phyloP scores from a whole-genome alignment of 1,140 invertebrate species.

The roundworm (Caenorhabditis elegans) region DNA sequence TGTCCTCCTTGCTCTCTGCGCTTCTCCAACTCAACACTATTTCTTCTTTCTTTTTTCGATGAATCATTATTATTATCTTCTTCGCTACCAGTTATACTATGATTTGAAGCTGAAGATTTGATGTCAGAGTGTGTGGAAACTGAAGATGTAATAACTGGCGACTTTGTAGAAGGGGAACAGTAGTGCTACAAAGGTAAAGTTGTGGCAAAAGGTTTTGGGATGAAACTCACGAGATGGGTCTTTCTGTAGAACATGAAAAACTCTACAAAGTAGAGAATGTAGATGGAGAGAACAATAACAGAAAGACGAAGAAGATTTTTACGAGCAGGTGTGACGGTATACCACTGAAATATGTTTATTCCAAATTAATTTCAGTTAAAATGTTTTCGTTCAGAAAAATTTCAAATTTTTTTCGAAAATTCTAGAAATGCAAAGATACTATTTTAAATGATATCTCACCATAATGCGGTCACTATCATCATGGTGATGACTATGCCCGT shows the following conservation, averaged over 20 bases:
- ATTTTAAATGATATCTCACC: too few relatives aligned
- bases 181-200: not conserved
- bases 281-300: conserved; percentile 18
- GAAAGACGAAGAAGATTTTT: conserved; percentile 24
- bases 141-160: not conserved
- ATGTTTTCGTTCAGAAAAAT: too few relatives aligned
- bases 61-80: not conserved
- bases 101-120: not conserved
- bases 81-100: not conserved
- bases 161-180: not conserved
- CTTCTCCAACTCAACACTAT: not conserved
- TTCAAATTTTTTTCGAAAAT: too few relatives aligned
- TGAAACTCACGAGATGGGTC: not conserved
- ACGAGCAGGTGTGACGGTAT: not conserved
- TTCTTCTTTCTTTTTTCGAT: not conserved
- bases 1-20: not conserved
- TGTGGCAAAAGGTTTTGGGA: not conserved
- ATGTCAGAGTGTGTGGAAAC: not conserved
- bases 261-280: conserved; percentile 35
- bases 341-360: not conserved
- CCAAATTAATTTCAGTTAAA: too few relatives aligned
- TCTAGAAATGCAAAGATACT: too few relatives aligned
- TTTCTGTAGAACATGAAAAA: conserved; percentile 40
- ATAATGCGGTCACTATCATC: not conserved
- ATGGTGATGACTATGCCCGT: conserved; percentile 1